Evolutionary conservation across 2,113 vertebrate species (phyloP), one percentile per base, ranked within the genome.

Genomic region (Pseudorhombus dupliciocellatus): DNA sequence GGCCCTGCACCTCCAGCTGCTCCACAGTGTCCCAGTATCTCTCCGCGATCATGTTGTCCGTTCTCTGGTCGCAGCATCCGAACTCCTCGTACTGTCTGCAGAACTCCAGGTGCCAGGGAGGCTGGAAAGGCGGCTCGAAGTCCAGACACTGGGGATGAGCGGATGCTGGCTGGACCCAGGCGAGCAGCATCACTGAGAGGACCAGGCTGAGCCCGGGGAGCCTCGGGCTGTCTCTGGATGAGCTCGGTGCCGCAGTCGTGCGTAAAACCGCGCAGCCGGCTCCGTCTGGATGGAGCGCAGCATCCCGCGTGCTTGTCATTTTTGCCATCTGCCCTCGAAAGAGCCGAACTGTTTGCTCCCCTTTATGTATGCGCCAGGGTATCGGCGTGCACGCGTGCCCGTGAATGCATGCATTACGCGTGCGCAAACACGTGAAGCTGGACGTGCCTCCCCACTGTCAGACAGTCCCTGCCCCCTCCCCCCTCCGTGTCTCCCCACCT

Each of bases 81-180:
- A 96, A 96, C 1, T 89, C 79, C 55, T 93, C 85, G 58, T 94
- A 96, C 77, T 93, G 85, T 5, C 84, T 90, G 72, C 96, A 97
- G 40, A 98, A 96, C 71, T 95, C 90, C 26, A 98, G 85, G 63
- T 92, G 94, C 65, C 74, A 83, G 2, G 57, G 30, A 0, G 94
- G 94, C 73, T 90, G 93, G 81, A 97, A 97, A 7, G 95, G 95
- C 0, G 85, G 94, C 56, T 93, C 78, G 0, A 93, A 97, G 87
- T 96, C 94, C 88, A 97, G 86, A 66, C 95, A 96, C 83, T 96
- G 95, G 21, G 95, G 95, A 64, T 97, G 95, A 28, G 91, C 90
- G 50, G 81, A 80, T 25, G 92, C 77, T 16, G 69, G 21, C 42
- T 34, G 83, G 24, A 70, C 37, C n/a, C 59, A 62, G 54, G 63